These are phyloP conservation scores for Andinoacara biseriatus DNA, from an alignment of 2,113 vertebrate species.

Conservation along the genomic window DNA sequence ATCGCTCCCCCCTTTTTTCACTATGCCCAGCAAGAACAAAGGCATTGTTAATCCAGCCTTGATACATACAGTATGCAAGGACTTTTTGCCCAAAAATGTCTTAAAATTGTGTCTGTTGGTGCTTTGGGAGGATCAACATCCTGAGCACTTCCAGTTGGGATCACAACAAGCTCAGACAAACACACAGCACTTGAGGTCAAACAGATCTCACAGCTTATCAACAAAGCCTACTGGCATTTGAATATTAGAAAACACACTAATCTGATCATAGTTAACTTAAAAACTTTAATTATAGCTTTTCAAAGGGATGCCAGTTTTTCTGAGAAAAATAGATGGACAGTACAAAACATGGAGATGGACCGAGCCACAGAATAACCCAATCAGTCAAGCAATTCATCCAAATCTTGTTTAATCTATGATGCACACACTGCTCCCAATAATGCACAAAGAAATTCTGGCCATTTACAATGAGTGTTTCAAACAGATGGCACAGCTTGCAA, in stretches of 20 bases:
- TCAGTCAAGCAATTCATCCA: background rate
- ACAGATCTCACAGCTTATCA: constrained; percentile 35
- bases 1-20: constrained; percentile 70
- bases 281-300: background rate
- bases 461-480: constrained; percentile 15
- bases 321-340: background rate
- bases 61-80: constrained; percentile 78
- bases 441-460: constrained; percentile 17
- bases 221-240: background rate
- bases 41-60: constrained; percentile 74
- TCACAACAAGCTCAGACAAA: constrained; percentile 65
- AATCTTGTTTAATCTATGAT: constrained; percentile 28
- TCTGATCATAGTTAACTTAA: background rate
- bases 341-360: background rate
- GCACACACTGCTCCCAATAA: constrained; percentile 22
- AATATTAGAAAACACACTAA: constrained; percentile 8
- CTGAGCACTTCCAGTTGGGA: constrained; percentile 75
- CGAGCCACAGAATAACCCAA: background rate
- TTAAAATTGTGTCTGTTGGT: constrained; percentile 70
- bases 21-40: constrained; percentile 72
- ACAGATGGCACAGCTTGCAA: constrained; percentile 16
- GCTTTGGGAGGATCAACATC: constrained; percentile 72
- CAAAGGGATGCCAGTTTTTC: background rate
- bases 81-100: constrained; percentile 61
- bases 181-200: constrained; percentile 57